Evolutionary conservation across 2,888 invertebrate species (phyloP), one percentile per base, ranked within the genome.

Genomic region (Chalcis sispes): DNA sequence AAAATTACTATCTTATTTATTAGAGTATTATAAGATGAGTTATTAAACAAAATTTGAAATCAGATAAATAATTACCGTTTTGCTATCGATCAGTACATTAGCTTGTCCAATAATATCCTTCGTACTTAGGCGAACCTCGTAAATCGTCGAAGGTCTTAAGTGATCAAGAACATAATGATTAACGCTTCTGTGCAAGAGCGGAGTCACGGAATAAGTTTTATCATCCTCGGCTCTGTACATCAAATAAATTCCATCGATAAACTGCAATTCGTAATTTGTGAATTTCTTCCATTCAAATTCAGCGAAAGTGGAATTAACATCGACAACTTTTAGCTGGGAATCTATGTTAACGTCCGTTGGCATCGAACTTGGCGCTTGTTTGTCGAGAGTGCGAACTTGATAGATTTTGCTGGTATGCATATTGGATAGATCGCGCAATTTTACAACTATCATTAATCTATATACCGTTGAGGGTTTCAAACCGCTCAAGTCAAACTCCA

Each of bases 201-300:
- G 95, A 0, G 96, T 95, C 78, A 95, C 95, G 29, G 94, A 94
- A 88, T 95, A 97, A 75, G 96, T 94, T 83, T 95, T 95, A 42
- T 94, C 94, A 72, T 94, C 94, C 8, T 93, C 91, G 85, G 95
- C 95, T 83, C 95, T 95, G 87, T 95, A 97, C 81, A 96, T 92
- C 80, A 97, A 89, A 89, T 96, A 96, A 54, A 97, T 93, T 0
- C 96, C 97, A 84, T 97, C 97, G 72, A 97, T 95, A 83, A 94
- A 95, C 82, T 94, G 93, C 79, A 95, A 88, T 85, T 97, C 96
- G 54, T 94, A 93, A 75, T 95, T 94, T 0, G 92, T 91, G 83
- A 97, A 94, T 83, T 94, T 94, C 81, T 95, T 92, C 97, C 97
- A 97, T 61, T 91, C 92, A 1, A 97, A 90, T 66, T 93, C 93